These are phyloP conservation scores for Meloe dianella DNA, from an alignment of 2,888 invertebrate species.

Conservation along the genomic window DNA sequence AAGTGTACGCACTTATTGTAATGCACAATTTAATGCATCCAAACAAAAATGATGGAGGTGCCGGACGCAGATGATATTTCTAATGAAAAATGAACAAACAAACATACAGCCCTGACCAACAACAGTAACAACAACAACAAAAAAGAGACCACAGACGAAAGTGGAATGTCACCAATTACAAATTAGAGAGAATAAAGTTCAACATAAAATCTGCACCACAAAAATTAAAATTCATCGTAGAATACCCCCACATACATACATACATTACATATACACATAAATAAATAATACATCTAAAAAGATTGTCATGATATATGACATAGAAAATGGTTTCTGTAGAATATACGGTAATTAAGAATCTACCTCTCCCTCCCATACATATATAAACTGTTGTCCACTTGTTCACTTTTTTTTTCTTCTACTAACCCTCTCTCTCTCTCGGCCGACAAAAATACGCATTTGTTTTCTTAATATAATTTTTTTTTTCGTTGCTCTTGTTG, in stretches of 20 bases:
- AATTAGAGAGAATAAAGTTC: background rate
- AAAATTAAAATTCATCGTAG: constrained; percentile 37
- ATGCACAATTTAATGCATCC: no score
- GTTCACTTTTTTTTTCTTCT: constrained; percentile 9
- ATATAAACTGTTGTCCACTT: constrained; percentile 27
- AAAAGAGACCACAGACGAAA: background rate
- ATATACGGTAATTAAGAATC: constrained; percentile 39
- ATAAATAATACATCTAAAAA: constrained; percentile 16
- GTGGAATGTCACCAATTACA: background rate
- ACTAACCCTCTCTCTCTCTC: constrained; percentile 20
- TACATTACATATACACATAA: background rate
- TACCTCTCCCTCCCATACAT: no score
- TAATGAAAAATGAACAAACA: background rate
- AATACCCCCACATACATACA: background rate
- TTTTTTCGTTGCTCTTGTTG: background rate
- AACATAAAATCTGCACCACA: constrained; percentile 33
- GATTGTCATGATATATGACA: constrained; percentile 36
- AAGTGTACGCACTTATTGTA: no score
- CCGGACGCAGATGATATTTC: background rate
- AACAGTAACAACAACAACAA: background rate
- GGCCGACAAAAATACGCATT: background rate
- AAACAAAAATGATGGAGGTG: background rate
- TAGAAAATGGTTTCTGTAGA: constrained; percentile 32
- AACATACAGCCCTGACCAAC: background rate
- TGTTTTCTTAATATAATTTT: background rate